A percentile compares a stretch with the other conserved stretches of the same genome.
Evolutionary conservation across 2,888 invertebrate species (phyloP).

Genomic region (Sphaerophoria rueppellii): DNA sequence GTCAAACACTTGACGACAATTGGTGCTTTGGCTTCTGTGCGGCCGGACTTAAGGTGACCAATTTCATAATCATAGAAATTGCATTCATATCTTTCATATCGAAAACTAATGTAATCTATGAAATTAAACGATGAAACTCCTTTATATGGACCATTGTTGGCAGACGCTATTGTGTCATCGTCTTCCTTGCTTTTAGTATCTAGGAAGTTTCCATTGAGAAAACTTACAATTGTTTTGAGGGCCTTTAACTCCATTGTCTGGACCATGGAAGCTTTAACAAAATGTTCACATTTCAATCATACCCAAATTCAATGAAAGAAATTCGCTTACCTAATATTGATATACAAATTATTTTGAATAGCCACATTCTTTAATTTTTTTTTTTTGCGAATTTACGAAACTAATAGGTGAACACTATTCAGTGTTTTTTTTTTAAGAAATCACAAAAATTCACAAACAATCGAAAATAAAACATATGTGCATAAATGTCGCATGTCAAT

Average conservation of each 20-base stretch:
- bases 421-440: too few species aligned
- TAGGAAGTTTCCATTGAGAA: slow-evolving; percentile 71
- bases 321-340: slow-evolving; percentile 37
- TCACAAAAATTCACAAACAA: too few species aligned
- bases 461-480: too few species aligned
- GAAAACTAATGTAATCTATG: slow-evolving; percentile 76
- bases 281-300: not conserved
- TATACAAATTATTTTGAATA: slow-evolving; percentile 5
- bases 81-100: slow-evolving; percentile 76
- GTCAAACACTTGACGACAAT: slow-evolving; percentile 80
- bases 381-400: too few species aligned
- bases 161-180: slow-evolving; percentile 69
- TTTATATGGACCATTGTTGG: slow-evolving; percentile 75
- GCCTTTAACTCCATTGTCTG: slow-evolving; percentile 66
- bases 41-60: slow-evolving; percentile 75
- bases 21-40: slow-evolving; percentile 75
- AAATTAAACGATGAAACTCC: slow-evolving; percentile 79
- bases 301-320: not conserved
- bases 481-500: too few species aligned
- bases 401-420: too few species aligned
- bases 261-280: slow-evolving; percentile 41
- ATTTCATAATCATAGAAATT: slow-evolving; percentile 77
- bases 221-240: slow-evolving; percentile 57
- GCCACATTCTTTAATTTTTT: too few species aligned
- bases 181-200: slow-evolving; percentile 74